Conservation (phyloP, 2,113 vertebrate genomes). For the Carollia perspicillata region DNA sequence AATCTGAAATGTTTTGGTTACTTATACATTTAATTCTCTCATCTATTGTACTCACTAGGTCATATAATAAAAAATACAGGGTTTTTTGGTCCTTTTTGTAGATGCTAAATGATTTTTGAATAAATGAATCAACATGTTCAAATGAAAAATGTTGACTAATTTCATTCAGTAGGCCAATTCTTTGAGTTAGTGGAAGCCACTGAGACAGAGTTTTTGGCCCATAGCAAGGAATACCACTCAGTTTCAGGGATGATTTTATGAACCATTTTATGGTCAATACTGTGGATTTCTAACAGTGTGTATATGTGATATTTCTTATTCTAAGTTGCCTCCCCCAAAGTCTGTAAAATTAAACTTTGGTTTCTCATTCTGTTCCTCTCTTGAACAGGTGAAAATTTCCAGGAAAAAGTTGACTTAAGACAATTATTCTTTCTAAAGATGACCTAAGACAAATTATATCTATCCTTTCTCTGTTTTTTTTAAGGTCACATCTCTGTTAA, state of each 20-base stretch:
- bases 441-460: neutral
- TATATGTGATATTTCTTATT: neutral
- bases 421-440: neutral
- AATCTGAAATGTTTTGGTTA: neutral
- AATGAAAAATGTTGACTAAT: neutral
- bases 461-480: neutral
- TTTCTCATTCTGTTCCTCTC: neutral
- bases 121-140: neutral
- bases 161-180: neutral
- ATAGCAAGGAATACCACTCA: neutral
- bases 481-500: neutral
- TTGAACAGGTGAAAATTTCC: neutral
- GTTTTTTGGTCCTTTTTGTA: neutral
- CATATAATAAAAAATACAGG: neutral
- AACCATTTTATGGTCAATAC: neutral
- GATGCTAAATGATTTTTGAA: neutral
- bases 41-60: neutral
- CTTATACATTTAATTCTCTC: neutral
- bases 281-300: neutral
- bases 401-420: neutral
- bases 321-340: neutral
- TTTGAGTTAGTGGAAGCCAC: neutral
- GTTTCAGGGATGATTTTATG: neutral
- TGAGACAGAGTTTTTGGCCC: neutral
- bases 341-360: neutral